phyloP scores from a whole-genome alignment of 1,140 invertebrate genomes.

The Daktulosphaira vitifoliae region DNA sequence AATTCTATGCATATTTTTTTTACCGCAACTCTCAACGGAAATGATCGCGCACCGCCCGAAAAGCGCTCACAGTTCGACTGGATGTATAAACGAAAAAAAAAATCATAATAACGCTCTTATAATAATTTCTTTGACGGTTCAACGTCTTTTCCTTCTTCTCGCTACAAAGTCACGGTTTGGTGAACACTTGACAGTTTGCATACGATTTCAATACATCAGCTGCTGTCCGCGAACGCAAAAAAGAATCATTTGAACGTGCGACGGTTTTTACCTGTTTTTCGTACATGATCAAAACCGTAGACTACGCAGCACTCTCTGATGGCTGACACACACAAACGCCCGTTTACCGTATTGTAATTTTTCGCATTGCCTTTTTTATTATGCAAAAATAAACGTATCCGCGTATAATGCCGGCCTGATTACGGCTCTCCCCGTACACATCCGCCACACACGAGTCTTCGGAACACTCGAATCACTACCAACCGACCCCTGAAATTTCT shows the following conservation, averaged over 20 bases:
- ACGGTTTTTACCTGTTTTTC: constrained; percentile 30
- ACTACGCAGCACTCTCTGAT: no score
- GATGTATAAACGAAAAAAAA: background rate
- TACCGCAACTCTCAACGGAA: background rate
- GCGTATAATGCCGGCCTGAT: constrained; percentile 18
- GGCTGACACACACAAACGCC: no score
- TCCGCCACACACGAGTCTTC: background rate
- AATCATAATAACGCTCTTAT: background rate
- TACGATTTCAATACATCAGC: constrained; percentile 28
- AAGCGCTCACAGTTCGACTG: background rate
- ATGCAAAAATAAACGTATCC: constrained; percentile 2
- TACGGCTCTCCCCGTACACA: background rate
- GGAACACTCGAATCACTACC: constrained; percentile 26
- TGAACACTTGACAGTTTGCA: constrained; percentile 29
- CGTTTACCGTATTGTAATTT: background rate
- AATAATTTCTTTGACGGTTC: constrained; percentile 25
- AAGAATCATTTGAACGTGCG: constrained; percentile 15
- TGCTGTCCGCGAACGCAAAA: constrained; percentile 1
- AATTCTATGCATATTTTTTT: constrained; percentile 1
- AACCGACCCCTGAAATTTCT: constrained; percentile 22
- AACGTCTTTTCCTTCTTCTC: constrained; percentile 24
- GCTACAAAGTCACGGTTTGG: constrained; percentile 27
- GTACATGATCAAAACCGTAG: no score
- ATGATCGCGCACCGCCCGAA: no score
- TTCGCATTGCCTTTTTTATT: constrained; percentile 10